These are phyloP conservation scores for Mormyrus iriodes DNA, from an alignment of 2,113 vertebrate genomes.

Conservation along the genomic window DNA sequence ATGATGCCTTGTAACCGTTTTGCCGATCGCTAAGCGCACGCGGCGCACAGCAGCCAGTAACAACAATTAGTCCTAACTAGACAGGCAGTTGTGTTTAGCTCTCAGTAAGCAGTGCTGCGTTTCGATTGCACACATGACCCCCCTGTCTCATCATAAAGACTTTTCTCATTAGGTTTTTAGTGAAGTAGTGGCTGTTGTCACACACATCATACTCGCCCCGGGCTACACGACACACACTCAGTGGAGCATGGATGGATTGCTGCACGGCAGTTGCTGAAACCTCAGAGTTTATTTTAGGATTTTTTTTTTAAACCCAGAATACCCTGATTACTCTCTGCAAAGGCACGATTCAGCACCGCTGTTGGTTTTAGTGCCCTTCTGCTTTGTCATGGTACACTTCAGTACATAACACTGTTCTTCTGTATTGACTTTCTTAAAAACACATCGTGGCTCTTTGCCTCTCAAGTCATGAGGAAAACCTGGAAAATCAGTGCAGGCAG, in stretches of 20 bases:
- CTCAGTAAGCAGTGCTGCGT: neutral
- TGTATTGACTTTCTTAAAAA: neutral
- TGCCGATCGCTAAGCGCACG: neutral
- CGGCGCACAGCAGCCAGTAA: neutral
- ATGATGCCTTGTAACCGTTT: slow-evolving; percentile 38
- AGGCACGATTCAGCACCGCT: neutral
- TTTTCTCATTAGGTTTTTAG: neutral
- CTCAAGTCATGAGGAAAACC: neutral
- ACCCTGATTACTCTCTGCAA: neutral
- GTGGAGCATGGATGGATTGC: neutral
- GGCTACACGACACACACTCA: neutral
- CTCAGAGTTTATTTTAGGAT: neutral
- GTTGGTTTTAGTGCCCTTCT: neutral
- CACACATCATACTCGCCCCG: no score
- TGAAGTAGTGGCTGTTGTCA: neutral
- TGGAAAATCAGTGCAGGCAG: neutral
- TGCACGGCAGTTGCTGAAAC: neutral
- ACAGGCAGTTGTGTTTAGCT: neutral
- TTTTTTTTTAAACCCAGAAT: neutral
- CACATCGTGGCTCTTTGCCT: neutral
- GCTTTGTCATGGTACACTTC: neutral
- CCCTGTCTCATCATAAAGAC: neutral
- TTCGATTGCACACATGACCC: neutral
- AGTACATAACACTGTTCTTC: neutral
- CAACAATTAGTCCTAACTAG: neutral